These are phyloP conservation scores for Nudaria mundana DNA, from an alignment of 2,888 invertebrate genomes.

Conservation along the genomic window DNA sequence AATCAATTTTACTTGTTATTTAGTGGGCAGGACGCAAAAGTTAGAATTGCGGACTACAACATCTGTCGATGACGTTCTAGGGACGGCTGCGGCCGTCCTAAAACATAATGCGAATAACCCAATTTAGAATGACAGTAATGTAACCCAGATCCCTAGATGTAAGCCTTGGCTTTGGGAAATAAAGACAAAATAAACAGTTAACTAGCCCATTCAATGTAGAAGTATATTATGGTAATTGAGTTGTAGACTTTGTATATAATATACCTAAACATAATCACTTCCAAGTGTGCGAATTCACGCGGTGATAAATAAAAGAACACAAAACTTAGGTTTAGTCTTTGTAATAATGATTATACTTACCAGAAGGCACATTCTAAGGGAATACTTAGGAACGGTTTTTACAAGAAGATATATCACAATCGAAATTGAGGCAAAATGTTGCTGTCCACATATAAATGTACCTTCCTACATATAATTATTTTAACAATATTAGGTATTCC, in stretches of 20 bases:
- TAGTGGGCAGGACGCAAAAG: constrained; percentile 16
- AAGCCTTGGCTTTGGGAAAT: constrained; percentile 12
- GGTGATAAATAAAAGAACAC: too few relatives aligned
- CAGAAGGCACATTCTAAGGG: too few relatives aligned
- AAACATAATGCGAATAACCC: constrained; percentile 55
- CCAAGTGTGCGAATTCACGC: too few relatives aligned
- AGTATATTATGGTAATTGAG: constrained; percentile 17
- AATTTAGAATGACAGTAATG: constrained; percentile 42
- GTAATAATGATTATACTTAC: too few relatives aligned
- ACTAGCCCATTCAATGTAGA: constrained; percentile 8
- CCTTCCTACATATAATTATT: too few relatives aligned
- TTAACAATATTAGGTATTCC: too few relatives aligned
- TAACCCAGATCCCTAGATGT: constrained; percentile 17
- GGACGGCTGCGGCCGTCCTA: constrained; percentile 38
- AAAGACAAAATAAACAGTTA: constrained; percentile 14
- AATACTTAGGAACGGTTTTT: too few relatives aligned
- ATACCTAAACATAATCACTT: too few relatives aligned
- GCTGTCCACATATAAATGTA: neutral
- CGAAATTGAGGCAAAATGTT: neutral
- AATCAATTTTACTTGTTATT: constrained; percentile 33
- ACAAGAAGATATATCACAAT: neutral
- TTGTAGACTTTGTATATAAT: too few relatives aligned
- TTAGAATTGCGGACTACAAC: constrained; percentile 39
- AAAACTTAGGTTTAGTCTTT: too few relatives aligned
- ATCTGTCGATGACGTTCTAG: constrained; percentile 54